Percentiles rank a stretch among this genome's conserved stretches.
Evolutionary conservation across 2,113 vertebrate species (phyloP).

Genomic region (Coryphaenoides rupestris): DNA sequence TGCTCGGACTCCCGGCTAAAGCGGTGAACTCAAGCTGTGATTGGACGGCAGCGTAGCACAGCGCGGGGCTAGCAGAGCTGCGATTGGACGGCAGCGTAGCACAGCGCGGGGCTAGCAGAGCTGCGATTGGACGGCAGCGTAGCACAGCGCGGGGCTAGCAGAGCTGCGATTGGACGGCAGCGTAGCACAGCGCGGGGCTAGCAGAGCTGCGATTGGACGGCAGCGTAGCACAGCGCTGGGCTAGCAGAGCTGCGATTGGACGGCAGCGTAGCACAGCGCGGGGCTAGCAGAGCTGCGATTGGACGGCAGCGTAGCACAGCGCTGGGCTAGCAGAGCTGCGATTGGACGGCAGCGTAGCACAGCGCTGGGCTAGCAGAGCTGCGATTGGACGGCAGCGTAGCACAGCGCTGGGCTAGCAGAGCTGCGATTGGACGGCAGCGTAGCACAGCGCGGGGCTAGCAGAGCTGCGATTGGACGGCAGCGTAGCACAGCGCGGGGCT

Average conservation of each 20-base stretch:
- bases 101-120: conserved; percentile 27
- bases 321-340: conserved; percentile 25
- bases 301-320: conserved; percentile 9
- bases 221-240: conserved; percentile 22
- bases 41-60: conserved; percentile 8
- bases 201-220: conserved; percentile 9
- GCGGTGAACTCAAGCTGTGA: no score
- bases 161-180: conserved; percentile 7
- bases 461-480: conserved; percentile 5
- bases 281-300: conserved; percentile 21
- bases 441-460: conserved; percentile 27
- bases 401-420: conserved; percentile 26
- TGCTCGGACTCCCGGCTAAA: no score
- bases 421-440: background rate
- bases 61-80: conserved; percentile 27
- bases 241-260: conserved; percentile 15
- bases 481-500: conserved; percentile 26
- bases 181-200: conserved; percentile 25
- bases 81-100: conserved; percentile 5
- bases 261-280: conserved; percentile 14
- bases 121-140: background rate
- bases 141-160: conserved; percentile 28
- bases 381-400: conserved; percentile 3
- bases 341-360: conserved; percentile 7
- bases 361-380: conserved; percentile 27